These are phyloP conservation scores for Heteromurus nitidus DNA, from an alignment of 2,888 invertebrate genomes.

Conservation along the genomic window DNA sequence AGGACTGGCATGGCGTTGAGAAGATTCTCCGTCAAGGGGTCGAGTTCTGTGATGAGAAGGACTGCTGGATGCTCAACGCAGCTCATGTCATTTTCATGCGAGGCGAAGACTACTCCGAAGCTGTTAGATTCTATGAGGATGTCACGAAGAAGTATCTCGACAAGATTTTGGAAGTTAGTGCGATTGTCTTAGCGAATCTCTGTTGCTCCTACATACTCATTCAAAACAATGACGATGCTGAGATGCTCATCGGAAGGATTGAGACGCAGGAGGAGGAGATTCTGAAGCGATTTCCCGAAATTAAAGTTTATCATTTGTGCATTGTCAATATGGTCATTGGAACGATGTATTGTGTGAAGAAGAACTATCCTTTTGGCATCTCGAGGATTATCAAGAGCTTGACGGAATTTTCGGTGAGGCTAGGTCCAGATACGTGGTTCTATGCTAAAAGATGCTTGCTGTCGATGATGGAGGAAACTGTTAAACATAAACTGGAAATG, in stretches of 20 bases:
- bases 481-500: conserved; percentile 91
- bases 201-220: conserved; percentile 99
- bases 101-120: conserved; percentile 97
- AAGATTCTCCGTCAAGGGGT: conserved; percentile 97
- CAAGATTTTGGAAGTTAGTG: conserved; percentile 86
- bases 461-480: conserved; percentile 90
- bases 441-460: conserved; percentile 97
- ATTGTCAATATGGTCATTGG: conserved; percentile 99
- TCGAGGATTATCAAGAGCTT: conserved; percentile 97
- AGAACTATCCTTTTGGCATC: conserved; percentile 99
- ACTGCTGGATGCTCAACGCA: conserved; percentile 97
- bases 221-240: conserved; percentile 98
- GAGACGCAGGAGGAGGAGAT: conserved; percentile 97
- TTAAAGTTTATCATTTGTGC: conserved; percentile 95
- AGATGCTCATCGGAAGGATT: conserved; percentile 98
- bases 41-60: conserved; percentile 98
- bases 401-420: conserved; percentile 93
- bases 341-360: conserved; percentile 97
- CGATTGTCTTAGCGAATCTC: conserved; percentile 96
- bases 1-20: conserved; percentile 96
- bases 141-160: conserved; percentile 51
- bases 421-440: conserved; percentile 97
- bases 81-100: conserved; percentile 99
- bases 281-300: conserved; percentile 92
- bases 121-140: conserved; percentile 96